phyloP scores from a whole-genome alignment of 1,140 invertebrate genomes.

The Ceratosolen fusciceps region DNA sequence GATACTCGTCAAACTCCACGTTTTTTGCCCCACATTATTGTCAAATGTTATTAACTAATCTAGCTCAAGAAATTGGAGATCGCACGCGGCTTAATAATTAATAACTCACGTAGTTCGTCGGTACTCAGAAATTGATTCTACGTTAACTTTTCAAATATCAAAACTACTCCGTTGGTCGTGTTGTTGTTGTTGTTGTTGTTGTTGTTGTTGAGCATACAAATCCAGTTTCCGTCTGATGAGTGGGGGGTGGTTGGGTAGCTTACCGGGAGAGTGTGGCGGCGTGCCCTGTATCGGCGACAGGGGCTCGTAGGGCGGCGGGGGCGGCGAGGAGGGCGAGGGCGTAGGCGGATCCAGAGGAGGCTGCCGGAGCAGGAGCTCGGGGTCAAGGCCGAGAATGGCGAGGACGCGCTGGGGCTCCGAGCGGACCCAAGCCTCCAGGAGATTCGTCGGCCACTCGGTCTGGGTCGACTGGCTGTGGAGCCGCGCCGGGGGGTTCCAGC shows the following conservation, averaged over 20 bases:
- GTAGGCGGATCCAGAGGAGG: constrained; percentile 53
- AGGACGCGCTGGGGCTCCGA: constrained; percentile 70
- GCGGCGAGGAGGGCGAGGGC: constrained; percentile 64
- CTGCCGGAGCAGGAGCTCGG: constrained; percentile 62
- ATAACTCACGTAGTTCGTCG: too few species aligned
- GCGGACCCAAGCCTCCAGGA: constrained; percentile 68
- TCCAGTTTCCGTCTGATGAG: too few species aligned
- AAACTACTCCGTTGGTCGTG: too few species aligned
- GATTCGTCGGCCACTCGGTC: constrained; percentile 69
- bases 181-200: too few species aligned
- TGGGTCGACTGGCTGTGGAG: constrained; percentile 61
- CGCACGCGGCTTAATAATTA: too few species aligned
- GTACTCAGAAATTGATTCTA: too few species aligned
- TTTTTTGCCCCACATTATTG: too few species aligned
- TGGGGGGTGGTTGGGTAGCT: not conserved
- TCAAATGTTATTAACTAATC: too few species aligned
- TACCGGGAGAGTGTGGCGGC: constrained; percentile 56
- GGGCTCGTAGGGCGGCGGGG: constrained; percentile 67
- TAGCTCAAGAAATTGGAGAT: too few species aligned
- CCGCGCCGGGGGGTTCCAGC: constrained; percentile 74
- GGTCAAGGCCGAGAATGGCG: constrained; percentile 70
- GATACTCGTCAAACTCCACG: too few species aligned
- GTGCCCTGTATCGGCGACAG: constrained; percentile 60
- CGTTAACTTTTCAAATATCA: too few species aligned
- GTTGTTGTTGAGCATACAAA: too few species aligned